Evolutionary conservation across 92 coral and sea anemone species (phyloP).

Genomic region (Muricea muricata): DNA sequence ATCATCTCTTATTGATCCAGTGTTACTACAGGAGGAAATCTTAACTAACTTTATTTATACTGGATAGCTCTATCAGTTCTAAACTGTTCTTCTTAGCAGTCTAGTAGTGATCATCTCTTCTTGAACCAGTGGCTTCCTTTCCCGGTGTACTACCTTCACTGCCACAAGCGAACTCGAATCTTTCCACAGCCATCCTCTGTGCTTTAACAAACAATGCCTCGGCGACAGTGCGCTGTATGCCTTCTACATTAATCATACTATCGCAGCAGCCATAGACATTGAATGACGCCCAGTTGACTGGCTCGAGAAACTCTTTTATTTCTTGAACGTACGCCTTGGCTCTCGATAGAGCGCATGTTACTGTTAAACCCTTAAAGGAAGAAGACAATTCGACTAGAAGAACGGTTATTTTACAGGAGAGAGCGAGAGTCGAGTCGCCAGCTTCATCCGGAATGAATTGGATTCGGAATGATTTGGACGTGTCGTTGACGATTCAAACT

Average conservation of each 20-base stretch:
- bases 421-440: no score
- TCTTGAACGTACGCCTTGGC: slow-evolving; percentile 27
- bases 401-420: no score
- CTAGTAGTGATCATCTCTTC: no score
- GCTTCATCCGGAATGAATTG: no score
- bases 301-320: slow-evolving; percentile 1
- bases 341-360: neutral
- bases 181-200: neutral
- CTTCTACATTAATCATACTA: slow-evolving; percentile 1
- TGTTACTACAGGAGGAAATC: no score
- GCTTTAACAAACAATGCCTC: slow-evolving; percentile 19
- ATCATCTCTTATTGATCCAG: no score
- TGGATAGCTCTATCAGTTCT: neutral
- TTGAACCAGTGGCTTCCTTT: no score
- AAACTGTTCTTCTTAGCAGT: neutral
- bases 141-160: neutral
- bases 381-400: no score
- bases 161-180: neutral
- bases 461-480: no score
- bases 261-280: slow-evolving; percentile 19
- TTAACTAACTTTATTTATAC: no score
- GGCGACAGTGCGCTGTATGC: neutral
- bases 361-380: slow-evolving; percentile 45
- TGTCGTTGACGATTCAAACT: no score
- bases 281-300: slow-evolving; percentile 25